Conservation (phyloP, 2,888 invertebrate genomes). For the Cephus sareptanus region DNA sequence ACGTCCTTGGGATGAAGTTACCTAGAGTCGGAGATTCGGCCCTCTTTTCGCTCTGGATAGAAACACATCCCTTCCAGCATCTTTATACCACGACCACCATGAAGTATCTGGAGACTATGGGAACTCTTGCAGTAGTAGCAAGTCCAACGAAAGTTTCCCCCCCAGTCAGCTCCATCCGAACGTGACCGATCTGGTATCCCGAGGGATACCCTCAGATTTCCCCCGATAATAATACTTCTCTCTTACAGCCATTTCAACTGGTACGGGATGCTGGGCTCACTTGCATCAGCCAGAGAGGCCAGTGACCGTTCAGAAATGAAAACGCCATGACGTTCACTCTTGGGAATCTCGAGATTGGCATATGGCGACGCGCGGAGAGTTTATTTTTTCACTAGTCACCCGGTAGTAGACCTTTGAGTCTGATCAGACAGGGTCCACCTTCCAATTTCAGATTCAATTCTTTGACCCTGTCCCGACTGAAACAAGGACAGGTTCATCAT, state of each 20-base stretch:
- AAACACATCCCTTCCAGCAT: constrained; percentile 17
- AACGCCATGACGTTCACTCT: constrained; percentile 36
- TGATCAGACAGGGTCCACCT: too few species aligned
- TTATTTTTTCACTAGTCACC: too few species aligned
- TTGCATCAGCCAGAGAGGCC: constrained; percentile 33
- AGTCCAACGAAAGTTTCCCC: constrained; percentile 50
- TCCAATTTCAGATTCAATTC: too few species aligned
- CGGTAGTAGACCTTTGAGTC: too few species aligned
- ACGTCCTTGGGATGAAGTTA: constrained; percentile 30
- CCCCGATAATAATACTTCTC: constrained; percentile 72
- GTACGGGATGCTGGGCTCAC: constrained; percentile 29
- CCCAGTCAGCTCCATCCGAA: constrained; percentile 57
- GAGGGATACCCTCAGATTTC: constrained; percentile 70
- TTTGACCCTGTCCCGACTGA: too few species aligned
- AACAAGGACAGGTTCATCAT: too few species aligned
- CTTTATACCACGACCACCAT: constrained; percentile 9
- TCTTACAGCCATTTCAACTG: constrained; percentile 56
- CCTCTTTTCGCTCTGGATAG: background rate
- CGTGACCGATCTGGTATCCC: constrained; percentile 72
- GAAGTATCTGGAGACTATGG: too few species aligned
- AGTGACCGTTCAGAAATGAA: constrained; percentile 47
- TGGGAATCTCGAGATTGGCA: constrained; percentile 42
- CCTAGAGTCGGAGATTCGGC: constrained; percentile 13
- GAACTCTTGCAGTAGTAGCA: too few species aligned
- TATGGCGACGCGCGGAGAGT: constrained; percentile 20